Evolutionary conservation across 2,113 vertebrate genomes (phyloP).

Genomic region (Mus pahari): DNA sequence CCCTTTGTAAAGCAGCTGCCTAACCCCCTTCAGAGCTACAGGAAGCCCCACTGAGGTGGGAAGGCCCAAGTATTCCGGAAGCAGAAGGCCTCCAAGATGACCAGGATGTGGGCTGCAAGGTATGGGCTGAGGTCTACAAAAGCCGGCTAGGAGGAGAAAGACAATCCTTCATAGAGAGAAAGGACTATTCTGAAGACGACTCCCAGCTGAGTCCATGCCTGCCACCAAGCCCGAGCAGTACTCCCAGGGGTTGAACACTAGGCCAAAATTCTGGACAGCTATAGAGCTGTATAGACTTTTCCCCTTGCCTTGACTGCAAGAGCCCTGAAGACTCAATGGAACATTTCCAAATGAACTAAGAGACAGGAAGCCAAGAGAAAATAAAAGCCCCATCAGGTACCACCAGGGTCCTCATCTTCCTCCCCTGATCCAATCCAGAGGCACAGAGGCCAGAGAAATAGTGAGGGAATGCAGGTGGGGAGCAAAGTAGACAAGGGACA

Average conservation of each 20-base stretch:
- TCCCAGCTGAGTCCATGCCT: background rate
- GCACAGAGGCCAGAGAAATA: background rate
- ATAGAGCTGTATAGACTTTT: background rate
- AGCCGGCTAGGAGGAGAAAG: background rate
- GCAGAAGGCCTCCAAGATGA: background rate
- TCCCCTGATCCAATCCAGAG: background rate
- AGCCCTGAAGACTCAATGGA: background rate
- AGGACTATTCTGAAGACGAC: background rate
- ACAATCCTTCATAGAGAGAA: background rate
- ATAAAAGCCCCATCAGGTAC: background rate
- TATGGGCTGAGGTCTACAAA: background rate
- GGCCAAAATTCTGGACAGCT: background rate
- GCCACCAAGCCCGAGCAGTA: background rate
- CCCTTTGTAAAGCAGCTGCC: background rate
- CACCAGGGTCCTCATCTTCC: background rate
- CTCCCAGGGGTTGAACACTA: background rate
- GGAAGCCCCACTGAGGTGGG: background rate
- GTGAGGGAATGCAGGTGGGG: background rate
- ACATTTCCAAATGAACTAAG: background rate
- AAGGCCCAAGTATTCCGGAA: too few relatives aligned
- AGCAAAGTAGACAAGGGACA: background rate
- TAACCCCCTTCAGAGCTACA: background rate
- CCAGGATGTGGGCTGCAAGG: background rate
- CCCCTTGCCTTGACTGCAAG: background rate
- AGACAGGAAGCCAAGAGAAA: background rate